Conservation (phyloP, 1,140 invertebrate genomes). For the Caenorhabditis brenneri region DNA sequence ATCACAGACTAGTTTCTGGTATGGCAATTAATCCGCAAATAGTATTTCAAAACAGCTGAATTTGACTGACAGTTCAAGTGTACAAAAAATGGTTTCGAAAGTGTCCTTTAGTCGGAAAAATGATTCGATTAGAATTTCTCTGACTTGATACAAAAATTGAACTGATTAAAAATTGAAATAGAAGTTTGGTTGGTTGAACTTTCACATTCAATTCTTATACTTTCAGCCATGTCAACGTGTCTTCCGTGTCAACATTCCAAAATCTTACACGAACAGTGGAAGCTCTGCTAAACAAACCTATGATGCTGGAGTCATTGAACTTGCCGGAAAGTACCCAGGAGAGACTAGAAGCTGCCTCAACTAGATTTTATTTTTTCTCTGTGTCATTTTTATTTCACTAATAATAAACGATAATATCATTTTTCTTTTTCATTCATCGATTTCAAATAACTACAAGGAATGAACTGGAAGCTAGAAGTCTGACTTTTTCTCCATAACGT, state of each 20-base stretch:
- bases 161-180: too few relatives aligned
- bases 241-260: conserved; percentile 54
- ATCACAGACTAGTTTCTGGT: background rate
- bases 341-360: conserved; percentile 52
- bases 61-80: background rate
- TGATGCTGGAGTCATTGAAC: conserved; percentile 54
- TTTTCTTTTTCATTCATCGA: background rate
- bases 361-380: background rate
- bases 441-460: too few relatives aligned
- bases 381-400: background rate
- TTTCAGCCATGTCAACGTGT: conserved; percentile 59
- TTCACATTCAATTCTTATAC: background rate
- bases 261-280: conserved; percentile 51
- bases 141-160: too few relatives aligned
- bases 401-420: background rate
- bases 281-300: conserved; percentile 49
- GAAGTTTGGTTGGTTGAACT: too few relatives aligned
- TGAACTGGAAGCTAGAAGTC: too few relatives aligned
- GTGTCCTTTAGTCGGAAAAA: background rate
- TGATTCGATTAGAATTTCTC: background rate
- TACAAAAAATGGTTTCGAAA: background rate
- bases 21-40: background rate
- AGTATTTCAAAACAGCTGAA: background rate
- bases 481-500: background rate
- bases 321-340: conserved; percentile 54